Percentiles rank a stretch among this genome's conserved stretches.
Evolutionary conservation across 2,797 vertebrate species (phyloP).

Genomic region (Amphiprion clarkii): DNA sequence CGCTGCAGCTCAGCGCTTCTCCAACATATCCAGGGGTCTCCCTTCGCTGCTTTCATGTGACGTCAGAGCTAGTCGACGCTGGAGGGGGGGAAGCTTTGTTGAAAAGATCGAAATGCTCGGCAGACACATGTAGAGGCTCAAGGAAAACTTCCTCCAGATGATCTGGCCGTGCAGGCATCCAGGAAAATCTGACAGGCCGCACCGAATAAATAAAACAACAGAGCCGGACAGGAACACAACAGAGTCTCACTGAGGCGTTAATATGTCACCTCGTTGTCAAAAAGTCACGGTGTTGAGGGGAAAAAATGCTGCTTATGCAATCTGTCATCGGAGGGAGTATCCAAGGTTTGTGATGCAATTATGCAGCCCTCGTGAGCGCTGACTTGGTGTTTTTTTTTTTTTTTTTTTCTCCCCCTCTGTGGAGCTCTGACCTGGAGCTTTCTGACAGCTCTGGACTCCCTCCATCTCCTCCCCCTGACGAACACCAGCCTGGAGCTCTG

Average conservation of each 20-base stretch:
- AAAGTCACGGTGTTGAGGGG: neutral
- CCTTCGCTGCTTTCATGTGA: conserved; percentile 38
- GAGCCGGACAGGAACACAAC: neutral
- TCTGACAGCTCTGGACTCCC: conserved; percentile 51
- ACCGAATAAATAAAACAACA: neutral
- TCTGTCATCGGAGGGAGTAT: conserved; percentile 45
- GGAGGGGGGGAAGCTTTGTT: conserved; percentile 43
- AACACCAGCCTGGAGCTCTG: conserved; percentile 29
- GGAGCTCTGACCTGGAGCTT: conserved; percentile 47
- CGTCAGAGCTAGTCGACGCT: conserved; percentile 39
- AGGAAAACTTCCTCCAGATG: conserved; percentile 29
- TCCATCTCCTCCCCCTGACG: conserved; percentile 18
- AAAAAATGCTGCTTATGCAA: conserved; percentile 45
- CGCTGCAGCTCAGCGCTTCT: conserved; percentile 43
- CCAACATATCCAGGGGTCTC: conserved; percentile 29
- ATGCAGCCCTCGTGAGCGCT: conserved; percentile 48
- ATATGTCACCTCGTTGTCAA: conserved; percentile 30
- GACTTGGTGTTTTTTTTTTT: conserved; percentile 45
- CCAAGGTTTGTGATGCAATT: conserved; percentile 54
- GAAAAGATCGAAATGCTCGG: conserved; percentile 45
- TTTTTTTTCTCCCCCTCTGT: neutral
- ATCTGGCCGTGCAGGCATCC: conserved; percentile 5
- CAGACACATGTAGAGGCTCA: conserved; percentile 58
- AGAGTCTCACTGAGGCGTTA: conserved; percentile 16
- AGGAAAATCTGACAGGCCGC: conserved; percentile 25